Percentiles rank a stretch among this genome's conserved stretches.
These are phyloP conservation scores for Lysiphlebus fabarum DNA, from an alignment of 1,140 invertebrate species.

Conservation along the genomic window DNA sequence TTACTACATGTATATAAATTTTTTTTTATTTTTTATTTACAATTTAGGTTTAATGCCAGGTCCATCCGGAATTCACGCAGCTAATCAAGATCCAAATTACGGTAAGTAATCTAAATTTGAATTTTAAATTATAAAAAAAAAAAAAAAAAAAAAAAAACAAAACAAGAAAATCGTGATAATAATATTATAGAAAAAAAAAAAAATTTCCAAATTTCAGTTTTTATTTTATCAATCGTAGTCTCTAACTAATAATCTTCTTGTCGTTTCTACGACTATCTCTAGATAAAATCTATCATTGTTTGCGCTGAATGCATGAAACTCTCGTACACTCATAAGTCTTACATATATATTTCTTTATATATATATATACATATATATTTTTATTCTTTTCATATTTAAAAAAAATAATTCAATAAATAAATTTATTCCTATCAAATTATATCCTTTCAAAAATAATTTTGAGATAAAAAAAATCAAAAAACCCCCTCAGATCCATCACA, in stretches of 20 bases:
- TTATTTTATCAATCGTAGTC: slow-evolving; percentile 44
- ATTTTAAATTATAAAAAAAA: background rate
- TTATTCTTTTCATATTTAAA: background rate
- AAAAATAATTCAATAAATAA: slow-evolving; percentile 5
- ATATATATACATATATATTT: background rate
- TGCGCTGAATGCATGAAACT: slow-evolving; percentile 57
- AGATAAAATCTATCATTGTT: slow-evolving; percentile 48
- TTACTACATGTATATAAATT: slow-evolving; percentile 2
- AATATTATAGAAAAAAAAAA: slow-evolving; percentile 13
- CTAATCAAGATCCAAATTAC: slow-evolving; percentile 69
- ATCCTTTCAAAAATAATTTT: background rate
- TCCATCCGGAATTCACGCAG: slow-evolving; percentile 74
- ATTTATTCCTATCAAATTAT: slow-evolving; percentile 20
- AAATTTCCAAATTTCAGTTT: slow-evolving; percentile 27
- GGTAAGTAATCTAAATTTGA: slow-evolving; percentile 62
- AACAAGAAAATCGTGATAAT: background rate
- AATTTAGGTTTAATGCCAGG: slow-evolving; percentile 69
- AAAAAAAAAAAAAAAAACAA: slow-evolving; percentile 16
- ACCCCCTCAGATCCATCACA: background rate
- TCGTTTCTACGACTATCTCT: slow-evolving; percentile 46
- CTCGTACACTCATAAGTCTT: slow-evolving; percentile 52
- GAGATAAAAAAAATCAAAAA: background rate
- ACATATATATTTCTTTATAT: background rate
- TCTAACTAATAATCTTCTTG: slow-evolving; percentile 51
- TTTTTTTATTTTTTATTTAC: background rate